These are phyloP conservation scores for Toxotes lorentzi DNA, from an alignment of 2,797 vertebrate genomes.

Conservation along the genomic window DNA sequence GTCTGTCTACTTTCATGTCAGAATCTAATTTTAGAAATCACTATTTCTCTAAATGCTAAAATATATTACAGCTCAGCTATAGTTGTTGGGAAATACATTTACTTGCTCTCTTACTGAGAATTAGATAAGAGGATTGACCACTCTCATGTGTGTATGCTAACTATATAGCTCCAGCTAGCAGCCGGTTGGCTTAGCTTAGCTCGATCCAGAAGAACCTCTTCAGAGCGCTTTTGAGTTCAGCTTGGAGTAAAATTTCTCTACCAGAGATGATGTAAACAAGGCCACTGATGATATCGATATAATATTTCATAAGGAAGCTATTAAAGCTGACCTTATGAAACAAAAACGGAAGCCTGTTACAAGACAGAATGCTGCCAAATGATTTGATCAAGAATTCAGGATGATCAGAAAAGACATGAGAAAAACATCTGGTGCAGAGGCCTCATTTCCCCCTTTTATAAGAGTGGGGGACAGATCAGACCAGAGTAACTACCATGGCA, in stretches of 20 bases:
- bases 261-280: too few species aligned
- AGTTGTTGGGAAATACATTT: not conserved
- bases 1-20: not conserved
- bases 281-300: too few species aligned
- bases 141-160: not conserved
- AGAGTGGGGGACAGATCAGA: not conserved
- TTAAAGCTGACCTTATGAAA: too few species aligned
- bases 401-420: too few species aligned
- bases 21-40: not conserved
- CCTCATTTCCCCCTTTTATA: constrained; percentile 10
- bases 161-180: not conserved
- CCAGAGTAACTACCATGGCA: not conserved
- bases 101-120: not conserved
- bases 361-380: too few species aligned
- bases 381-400: too few species aligned
- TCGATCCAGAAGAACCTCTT: not conserved
- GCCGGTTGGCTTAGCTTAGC: not conserved
- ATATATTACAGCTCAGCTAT: not conserved
- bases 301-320: too few species aligned
- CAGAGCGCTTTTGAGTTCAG: too few species aligned
- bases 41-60: not conserved
- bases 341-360: too few species aligned
- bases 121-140: too few species aligned
- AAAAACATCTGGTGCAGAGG: constrained; percentile 7
- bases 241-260: too few species aligned